Conservation (phyloP, 2,113 vertebrate genomes). For the Heptranchias perlo region DNA sequence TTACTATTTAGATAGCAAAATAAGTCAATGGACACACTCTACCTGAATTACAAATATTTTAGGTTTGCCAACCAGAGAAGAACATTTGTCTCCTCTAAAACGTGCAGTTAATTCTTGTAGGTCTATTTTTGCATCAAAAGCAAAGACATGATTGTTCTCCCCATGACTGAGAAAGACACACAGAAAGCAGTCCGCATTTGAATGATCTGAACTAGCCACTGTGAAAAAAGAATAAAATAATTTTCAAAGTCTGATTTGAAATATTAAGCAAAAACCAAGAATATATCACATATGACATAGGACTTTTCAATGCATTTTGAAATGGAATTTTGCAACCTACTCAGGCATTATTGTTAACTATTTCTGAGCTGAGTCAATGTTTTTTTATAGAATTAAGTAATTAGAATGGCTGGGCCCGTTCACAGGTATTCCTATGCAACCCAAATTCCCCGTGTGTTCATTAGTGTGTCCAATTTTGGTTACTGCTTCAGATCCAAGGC, state of each 20-base stretch:
- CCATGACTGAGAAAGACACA: slow-evolving; percentile 89
- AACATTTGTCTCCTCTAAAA: slow-evolving; percentile 84
- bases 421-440: not conserved
- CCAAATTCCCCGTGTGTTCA: not conserved
- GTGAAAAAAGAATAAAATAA: slow-evolving; percentile 34
- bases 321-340: not conserved
- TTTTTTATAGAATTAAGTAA: not conserved
- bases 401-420: not conserved
- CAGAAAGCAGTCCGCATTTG: slow-evolving; percentile 78
- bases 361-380: not conserved
- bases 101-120: slow-evolving; percentile 65
- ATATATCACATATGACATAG: not conserved
- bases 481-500: not conserved
- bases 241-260: not conserved
- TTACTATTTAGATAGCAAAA: not conserved
- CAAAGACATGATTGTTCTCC: slow-evolving; percentile 72
- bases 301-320: not conserved
- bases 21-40: slow-evolving; percentile 41
- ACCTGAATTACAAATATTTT: slow-evolving; percentile 97
- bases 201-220: slow-evolving; percentile 69
- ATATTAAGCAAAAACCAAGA: not conserved
- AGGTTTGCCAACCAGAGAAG: slow-evolving; percentile 82
- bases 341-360: not conserved
- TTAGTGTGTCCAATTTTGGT: not conserved
- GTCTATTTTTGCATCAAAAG: slow-evolving; percentile 66